Conservation (phyloP, 2,888 invertebrate species). For the Ditula angustiorana region DNA sequence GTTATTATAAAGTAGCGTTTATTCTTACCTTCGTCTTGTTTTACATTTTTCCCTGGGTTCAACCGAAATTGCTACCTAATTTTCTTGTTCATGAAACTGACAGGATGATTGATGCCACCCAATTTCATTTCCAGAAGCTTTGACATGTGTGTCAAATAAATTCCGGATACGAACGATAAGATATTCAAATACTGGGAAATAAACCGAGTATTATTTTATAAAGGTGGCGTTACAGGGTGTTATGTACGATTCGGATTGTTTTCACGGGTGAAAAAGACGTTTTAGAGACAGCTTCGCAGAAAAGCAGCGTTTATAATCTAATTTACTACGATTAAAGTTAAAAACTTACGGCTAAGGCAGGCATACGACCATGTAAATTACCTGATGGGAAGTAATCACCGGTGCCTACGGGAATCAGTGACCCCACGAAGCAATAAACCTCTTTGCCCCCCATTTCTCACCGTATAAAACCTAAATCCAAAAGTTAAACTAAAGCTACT, state of each 20-base stretch:
- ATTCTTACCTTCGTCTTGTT: conserved; percentile 5
- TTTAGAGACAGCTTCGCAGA: neutral
- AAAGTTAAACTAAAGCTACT: too few relatives aligned
- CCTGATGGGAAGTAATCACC: too few relatives aligned
- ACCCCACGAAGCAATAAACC: too few relatives aligned
- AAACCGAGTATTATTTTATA: conserved; percentile 16
- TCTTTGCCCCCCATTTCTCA: neutral
- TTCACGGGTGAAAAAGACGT: neutral
- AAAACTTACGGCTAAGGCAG: too few relatives aligned
- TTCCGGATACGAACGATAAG: conserved; percentile 33
- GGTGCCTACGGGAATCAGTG: too few relatives aligned
- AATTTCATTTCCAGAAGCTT: conserved; percentile 34
- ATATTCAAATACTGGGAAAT: conserved; percentile 34
- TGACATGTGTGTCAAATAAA: conserved; percentile 39
- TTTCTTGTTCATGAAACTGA: conserved; percentile 38
- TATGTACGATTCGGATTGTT: neutral
- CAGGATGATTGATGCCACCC: conserved; percentile 34
- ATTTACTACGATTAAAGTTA: too few relatives aligned
- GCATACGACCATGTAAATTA: too few relatives aligned
- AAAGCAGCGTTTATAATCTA: too few relatives aligned
- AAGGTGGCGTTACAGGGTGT: neutral
- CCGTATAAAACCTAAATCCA: too few relatives aligned
- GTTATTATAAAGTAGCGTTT: conserved; percentile 22
- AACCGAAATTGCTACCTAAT: conserved; percentile 30
- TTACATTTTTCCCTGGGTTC: conserved; percentile 23